Evolutionary conservation across 2,113 vertebrate species (phyloP), one percentile per base, ranked within the genome.

Genomic region (Peromyscus maniculatus): DNA sequence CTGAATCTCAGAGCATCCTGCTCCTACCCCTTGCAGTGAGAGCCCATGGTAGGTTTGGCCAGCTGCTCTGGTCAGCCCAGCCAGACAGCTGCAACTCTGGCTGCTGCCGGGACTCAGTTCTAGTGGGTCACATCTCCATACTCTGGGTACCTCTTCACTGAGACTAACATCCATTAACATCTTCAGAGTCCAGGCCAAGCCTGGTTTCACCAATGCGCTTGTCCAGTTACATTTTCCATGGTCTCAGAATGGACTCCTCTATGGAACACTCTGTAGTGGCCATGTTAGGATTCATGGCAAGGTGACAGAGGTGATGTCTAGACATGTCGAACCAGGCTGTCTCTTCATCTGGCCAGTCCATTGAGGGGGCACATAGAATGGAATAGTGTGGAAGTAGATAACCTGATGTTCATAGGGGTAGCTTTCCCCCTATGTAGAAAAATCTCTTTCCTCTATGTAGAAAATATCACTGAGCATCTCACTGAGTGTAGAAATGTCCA

Each of bases 1-100:
- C 95, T 93, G 36, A 28, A 13, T 75, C 97, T 98, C 97, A 82
- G 96, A 88, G 97, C 98, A 94, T 98, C 96, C 88, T 92, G 97
- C 97, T 97, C 59, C 66, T 57, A 82, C 87, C 95, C 59, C 89
- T 75, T 49, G 74, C 57, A 62, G n/a, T 31, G n/a, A 69, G 69
- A 33, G 43, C 93, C 95, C 6, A 7, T 93, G 97, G 39, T 33
- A 62, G 88, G 88, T 46, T 49, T 87, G 97, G 97, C 97, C 97
- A 96, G 86, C 83, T 74, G 96, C 95, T 97, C 97, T 94, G 82
- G 91, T 97, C 96, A 94, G 75, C 84, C 49, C 22, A 4, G 82
- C 24, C 39, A 7, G 10, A 39, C 57, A 16, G 64, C 26, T 26
- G 86, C 1, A 21, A 11, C 17, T 0, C n/a, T 26, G 24, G 26